A percentile compares a stretch with the other conserved stretches of the same genome.
phyloP scores from a whole-genome alignment of 2,888 invertebrate species.

The Coleophora deauratella region DNA sequence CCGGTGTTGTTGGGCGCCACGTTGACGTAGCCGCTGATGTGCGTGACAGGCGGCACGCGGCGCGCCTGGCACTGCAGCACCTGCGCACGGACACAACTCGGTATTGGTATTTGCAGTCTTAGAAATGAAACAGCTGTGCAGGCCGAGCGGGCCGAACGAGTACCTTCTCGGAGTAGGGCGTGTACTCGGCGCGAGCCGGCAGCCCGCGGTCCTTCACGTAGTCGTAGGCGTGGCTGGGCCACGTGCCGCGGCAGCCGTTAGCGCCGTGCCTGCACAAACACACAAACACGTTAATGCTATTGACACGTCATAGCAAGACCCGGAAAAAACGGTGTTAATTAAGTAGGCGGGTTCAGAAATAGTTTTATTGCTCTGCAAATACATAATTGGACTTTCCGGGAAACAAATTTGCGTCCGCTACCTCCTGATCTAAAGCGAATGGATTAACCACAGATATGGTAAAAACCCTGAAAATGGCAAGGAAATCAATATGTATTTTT shows the following conservation, averaged over 20 bases:
- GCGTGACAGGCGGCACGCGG: conserved; percentile 39
- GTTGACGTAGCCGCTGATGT: conserved; percentile 50
- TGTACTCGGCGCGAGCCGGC: conserved; percentile 40
- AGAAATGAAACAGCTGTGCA: too few species aligned
- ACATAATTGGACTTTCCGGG: too few species aligned
- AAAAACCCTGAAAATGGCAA: too few species aligned
- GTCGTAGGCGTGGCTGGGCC: conserved; percentile 52
- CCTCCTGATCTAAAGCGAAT: too few species aligned
- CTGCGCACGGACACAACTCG: too few species aligned
- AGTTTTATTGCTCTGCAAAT: too few species aligned
- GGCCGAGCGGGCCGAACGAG: too few species aligned
- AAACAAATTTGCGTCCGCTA: too few species aligned
- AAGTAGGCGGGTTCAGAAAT: too few species aligned
- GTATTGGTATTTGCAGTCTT: too few species aligned
- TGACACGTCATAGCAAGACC: neutral
- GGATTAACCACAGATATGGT: too few species aligned
- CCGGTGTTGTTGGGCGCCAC: conserved; percentile 43
- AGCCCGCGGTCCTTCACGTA: conserved; percentile 44
- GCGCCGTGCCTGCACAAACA: conserved; percentile 35
- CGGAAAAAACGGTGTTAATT: neutral
- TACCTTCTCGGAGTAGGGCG: conserved; percentile 39
- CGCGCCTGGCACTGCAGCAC: conserved; percentile 34
- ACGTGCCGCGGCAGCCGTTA: conserved; percentile 46
- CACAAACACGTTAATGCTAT: neutral
- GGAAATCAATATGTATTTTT: too few species aligned